Evolutionary conservation across 2,888 invertebrate species (phyloP), one percentile per base, ranked within the genome.

Genomic region (Cancer borealis): DNA sequence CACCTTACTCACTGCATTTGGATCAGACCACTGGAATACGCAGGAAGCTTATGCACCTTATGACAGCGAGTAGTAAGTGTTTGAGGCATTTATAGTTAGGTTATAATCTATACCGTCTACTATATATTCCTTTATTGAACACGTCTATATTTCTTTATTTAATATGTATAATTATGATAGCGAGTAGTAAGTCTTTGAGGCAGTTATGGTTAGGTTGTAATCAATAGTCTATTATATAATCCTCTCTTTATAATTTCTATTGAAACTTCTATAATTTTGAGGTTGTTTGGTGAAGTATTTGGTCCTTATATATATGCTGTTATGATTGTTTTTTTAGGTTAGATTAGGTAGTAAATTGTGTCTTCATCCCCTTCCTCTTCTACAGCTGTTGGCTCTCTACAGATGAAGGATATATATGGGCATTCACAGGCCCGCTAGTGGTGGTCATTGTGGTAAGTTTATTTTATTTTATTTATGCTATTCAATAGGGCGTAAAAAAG

Each of bases 331-430:
- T 39, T 84, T 66, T 66, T 21, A 17, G 12, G 21, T 17, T 14
- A 17, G 54, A 4, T n/a, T n/a, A 6, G n/a, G 6, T 3, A n/a
- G 30, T 45, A 39, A 30, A n/a, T 14, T 92, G 26, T 45, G 54
- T 14, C 39, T 39, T 39, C 39, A 39, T 39, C 39, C 39, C 39
- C 39, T 46, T 89, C 3, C 21, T 10, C 60, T 60, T 14, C 79
- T 88, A 21, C 95, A 96, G 96, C 88, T 96, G 96, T 92, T 96
- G 96, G 96, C 92, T 96, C 47, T 92, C 95, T 26, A 94, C 96
- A 5, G 95, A 95, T 14, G 87, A 95, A 26, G 95, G 93, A 2
- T 96, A 96, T 94, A 96, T 96, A 4, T 96, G 96, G 96, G 95
- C 95, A 21, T 96, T 96, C 87, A 95, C 96, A 30, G 96, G 96